A percentile compares a stretch with the other conserved stretches of the same genome.
These are phyloP conservation scores for Girardinus metallicus DNA, from an alignment of 2,797 vertebrate species.

Conservation along the genomic window DNA sequence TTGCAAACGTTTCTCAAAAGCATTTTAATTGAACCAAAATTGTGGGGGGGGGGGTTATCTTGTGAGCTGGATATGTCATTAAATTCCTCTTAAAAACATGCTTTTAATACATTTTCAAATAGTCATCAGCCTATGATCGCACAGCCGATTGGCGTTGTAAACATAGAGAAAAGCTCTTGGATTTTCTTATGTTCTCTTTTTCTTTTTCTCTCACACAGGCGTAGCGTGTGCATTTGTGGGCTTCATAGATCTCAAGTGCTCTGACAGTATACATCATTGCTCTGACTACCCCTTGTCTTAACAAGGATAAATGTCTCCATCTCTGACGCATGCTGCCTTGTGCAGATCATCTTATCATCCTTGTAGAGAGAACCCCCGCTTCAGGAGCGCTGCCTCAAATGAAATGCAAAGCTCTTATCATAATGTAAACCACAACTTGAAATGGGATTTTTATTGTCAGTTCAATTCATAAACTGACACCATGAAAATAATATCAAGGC, in stretches of 20 bases:
- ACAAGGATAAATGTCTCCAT: constrained; percentile 44
- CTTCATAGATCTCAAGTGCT: constrained; percentile 32
- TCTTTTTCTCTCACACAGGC: background rate
- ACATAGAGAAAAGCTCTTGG: background rate
- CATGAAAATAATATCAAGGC: background rate
- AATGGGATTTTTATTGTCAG: constrained; percentile 1
- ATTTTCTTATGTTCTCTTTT: background rate
- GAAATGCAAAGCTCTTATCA: constrained; percentile 20
- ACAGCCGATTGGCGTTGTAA: background rate
- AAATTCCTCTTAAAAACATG: background rate
- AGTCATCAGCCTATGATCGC: background rate
- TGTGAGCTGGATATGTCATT: background rate
- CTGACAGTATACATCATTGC: constrained; percentile 46
- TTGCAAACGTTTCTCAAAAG: background rate
- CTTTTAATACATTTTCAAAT: background rate
- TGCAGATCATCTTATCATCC: constrained; percentile 20
- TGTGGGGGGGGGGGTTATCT: too few relatives aligned
- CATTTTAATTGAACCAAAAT: background rate
- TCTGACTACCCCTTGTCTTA: constrained; percentile 52
- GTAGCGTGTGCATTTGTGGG: background rate
- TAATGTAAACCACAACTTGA: constrained; percentile 1
- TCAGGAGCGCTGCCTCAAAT: constrained; percentile 14
- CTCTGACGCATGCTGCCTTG: constrained; percentile 17
- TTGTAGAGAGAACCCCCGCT: background rate
- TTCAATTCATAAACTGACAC: background rate